Conservation (phyloP, 2,888 invertebrate species). For the Unio pictorum region DNA sequence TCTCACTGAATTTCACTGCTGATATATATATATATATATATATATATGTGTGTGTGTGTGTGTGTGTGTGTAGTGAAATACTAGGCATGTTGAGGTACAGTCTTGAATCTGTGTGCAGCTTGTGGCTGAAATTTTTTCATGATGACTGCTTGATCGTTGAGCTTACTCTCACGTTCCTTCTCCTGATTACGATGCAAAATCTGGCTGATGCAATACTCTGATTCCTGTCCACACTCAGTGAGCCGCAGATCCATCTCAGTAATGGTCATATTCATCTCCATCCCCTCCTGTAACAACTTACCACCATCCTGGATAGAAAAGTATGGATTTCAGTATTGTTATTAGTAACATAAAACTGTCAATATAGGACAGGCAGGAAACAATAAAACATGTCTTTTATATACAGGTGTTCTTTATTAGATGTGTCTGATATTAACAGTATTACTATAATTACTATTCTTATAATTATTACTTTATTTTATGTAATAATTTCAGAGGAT, state of each 20-base stretch:
- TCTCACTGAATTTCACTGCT: too few species aligned
- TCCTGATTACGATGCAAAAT: slow-evolving; percentile 68
- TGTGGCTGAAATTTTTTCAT: slow-evolving; percentile 54
- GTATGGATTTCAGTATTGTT: neutral
- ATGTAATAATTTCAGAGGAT: too few species aligned
- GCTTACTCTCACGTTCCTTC: slow-evolving; percentile 56
- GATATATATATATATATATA: too few species aligned
- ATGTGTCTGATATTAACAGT: too few species aligned
- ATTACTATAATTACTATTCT: too few species aligned
- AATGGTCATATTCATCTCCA: slow-evolving; percentile 69
- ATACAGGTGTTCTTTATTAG: too few species aligned
- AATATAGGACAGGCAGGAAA: too few species aligned
- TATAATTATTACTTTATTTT: too few species aligned
- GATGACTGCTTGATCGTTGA: slow-evolving; percentile 42
- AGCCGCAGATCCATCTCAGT: slow-evolving; percentile 69
- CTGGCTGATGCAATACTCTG: slow-evolving; percentile 71
- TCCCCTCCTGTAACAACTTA: slow-evolving; percentile 70
- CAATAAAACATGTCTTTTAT: too few species aligned
- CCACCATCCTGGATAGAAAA: slow-evolving; percentile 68
- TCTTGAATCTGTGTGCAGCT: slow-evolving; percentile 56
- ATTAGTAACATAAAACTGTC: too few species aligned
- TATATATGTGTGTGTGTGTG: too few species aligned
- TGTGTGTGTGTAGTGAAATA: too few species aligned
- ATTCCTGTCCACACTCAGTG: slow-evolving; percentile 71
- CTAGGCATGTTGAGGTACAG: slow-evolving; percentile 4